Evolutionary conservation across 2,888 invertebrate genomes (phyloP).

Genomic region (Theretra japonica): DNA sequence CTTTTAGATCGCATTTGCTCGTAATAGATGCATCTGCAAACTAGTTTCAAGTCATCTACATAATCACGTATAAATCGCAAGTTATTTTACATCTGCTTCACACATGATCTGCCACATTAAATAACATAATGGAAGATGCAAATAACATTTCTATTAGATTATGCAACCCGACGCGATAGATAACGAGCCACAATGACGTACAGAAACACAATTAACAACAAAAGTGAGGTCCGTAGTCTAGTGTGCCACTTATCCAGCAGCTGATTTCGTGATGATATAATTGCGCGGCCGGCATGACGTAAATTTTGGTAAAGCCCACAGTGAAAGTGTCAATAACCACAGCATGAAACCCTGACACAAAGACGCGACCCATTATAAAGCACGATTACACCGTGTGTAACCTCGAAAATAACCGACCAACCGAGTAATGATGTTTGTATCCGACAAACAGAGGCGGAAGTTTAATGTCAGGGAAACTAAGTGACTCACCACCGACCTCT

Average conservation of each 20-base stretch:
- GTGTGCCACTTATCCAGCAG: slow-evolving; percentile 65
- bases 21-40: background rate
- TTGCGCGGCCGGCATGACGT: slow-evolving; percentile 65
- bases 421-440: slow-evolving; percentile 17
- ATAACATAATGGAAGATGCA: slow-evolving; percentile 32
- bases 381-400: slow-evolving; percentile 18
- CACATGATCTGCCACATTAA: background rate
- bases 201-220: slow-evolving; percentile 41
- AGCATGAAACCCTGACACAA: slow-evolving; percentile 20
- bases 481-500: slow-evolving; percentile 40
- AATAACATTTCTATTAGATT: slow-evolving; percentile 44
- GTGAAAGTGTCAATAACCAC: slow-evolving; percentile 74
- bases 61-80: background rate
- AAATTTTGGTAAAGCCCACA: slow-evolving; percentile 68
- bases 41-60: slow-evolving; percentile 10
- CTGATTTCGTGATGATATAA: slow-evolving; percentile 78
- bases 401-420: slow-evolving; percentile 15
- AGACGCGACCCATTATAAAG: slow-evolving; percentile 24
- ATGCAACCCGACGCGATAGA: slow-evolving; percentile 40
- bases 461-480: slow-evolving; percentile 43
- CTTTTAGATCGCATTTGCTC: background rate
- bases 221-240: slow-evolving; percentile 47
- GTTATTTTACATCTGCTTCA: background rate
- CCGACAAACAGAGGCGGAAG: slow-evolving; percentile 45
- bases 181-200: slow-evolving; percentile 47